Percentiles rank a stretch among this genome's conserved stretches.
Evolutionary conservation across 2,797 vertebrate species (phyloP).

Genomic region (Oreortyx pictus): DNA sequence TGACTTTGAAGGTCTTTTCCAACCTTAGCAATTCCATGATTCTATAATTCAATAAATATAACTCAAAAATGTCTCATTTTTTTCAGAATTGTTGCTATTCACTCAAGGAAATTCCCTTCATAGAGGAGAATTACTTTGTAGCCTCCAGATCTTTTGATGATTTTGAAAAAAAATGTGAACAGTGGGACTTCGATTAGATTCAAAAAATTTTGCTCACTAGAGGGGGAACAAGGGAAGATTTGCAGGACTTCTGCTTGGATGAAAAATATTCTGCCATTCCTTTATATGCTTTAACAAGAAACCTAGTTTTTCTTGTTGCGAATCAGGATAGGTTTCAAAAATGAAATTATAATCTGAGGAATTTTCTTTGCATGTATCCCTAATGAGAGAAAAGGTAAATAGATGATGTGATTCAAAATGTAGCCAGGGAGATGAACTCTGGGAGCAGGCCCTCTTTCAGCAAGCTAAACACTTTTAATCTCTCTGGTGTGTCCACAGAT

Average conservation of each 20-base stretch:
- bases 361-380: background rate
- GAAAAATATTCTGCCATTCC: background rate
- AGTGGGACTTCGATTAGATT: background rate
- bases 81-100: background rate
- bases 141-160: background rate
- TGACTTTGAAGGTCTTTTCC: too few relatives aligned
- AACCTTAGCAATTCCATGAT: too few relatives aligned
- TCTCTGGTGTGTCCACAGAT: constrained; percentile 8
- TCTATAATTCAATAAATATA: background rate
- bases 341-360: background rate
- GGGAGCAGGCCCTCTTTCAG: background rate
- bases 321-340: background rate
- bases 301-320: background rate
- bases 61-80: background rate
- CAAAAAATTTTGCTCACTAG: background rate
- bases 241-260: background rate
- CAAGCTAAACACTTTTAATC: background rate
- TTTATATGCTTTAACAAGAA: background rate
- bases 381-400: background rate
- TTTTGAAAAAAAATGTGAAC: background rate
- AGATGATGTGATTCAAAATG: background rate
- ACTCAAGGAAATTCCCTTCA: background rate
- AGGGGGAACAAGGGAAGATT: background rate
- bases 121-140: background rate
- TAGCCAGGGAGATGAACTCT: background rate